Base-by-base conservation (phyloP, 2,797 vertebrate genomes). In the Poecilia wingei region DNA sequence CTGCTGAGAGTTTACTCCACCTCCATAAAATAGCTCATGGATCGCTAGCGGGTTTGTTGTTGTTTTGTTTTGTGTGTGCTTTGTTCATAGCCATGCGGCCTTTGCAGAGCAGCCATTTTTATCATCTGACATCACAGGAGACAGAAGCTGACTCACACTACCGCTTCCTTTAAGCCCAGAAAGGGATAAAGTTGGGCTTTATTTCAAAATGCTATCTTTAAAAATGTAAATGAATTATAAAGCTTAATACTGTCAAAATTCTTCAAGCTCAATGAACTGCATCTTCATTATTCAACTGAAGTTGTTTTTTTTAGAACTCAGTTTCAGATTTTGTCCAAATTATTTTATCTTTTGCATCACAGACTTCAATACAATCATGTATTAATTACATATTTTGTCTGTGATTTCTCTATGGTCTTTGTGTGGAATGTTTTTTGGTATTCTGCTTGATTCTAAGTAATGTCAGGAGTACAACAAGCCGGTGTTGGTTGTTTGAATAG, bases 1-100 rank as follows among this genome's bases (percentile, higher is more conserved):
- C 86, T 82, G 64, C 70, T 73, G 83, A 74, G 80, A 69, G 79
- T 86, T 89, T 87, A 88, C 84, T 80, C 72, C 41, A 22, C 71
- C 82, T 80, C 78, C 53, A 84, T 82, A 78, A 83, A 88, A 85
- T 72, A 76, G 31, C 77, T 85, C 25, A 39, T 79, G 77, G 73
- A 74, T 59, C 51, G 69, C 76, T 76, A 10, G 75, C 51, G 74
- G 72, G 76, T 73, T 49, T 69, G 72, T 46, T 14, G 2, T 45
- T 69, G 51, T 49, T 61, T 66, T 71, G 16, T 1, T 45, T 69
- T 61, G 55, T 64, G 61, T 66, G 18, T 16, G 73, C 57, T 88
- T 81, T 75, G 81, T 53, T 71, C 59, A 76, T 49, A 83, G 14
- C 84, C 55, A 69, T 79, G 79, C 55, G 78, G 78, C 79, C 77